phyloP scores from a whole-genome alignment of 2,113 vertebrate species.

The Nibea coibor region DNA sequence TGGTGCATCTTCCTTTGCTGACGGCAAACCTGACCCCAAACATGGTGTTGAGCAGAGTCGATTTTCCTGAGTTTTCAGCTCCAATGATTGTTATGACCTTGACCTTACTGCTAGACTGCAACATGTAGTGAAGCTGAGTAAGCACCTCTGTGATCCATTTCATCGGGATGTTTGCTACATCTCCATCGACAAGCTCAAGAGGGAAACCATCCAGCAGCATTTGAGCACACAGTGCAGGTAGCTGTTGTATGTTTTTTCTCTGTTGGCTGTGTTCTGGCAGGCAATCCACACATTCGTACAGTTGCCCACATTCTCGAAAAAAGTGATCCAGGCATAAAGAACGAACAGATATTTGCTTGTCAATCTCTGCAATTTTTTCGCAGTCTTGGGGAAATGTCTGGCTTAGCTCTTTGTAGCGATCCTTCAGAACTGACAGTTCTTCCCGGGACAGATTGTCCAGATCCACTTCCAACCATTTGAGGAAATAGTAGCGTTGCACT shows the following conservation, averaged over 20 bases:
- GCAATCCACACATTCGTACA: conserved; percentile 79
- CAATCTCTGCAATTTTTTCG: conserved; percentile 64
- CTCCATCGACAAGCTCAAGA: conserved; percentile 86
- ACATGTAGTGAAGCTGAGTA: conserved; percentile 61
- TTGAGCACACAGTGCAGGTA: conserved; percentile 74
- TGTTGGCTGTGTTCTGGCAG: conserved; percentile 20
- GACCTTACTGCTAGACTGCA: conserved; percentile 72
- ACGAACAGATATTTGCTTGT: conserved; percentile 73
- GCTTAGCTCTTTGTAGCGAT: conserved; percentile 61
- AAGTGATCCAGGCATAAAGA: conserved; percentile 85
- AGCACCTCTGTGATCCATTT: conserved; percentile 85
- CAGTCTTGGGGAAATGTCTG: conserved; percentile 50
- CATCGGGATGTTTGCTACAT: conserved; percentile 82
- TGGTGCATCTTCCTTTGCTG: conserved; percentile 81
- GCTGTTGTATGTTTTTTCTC: conserved; percentile 51
- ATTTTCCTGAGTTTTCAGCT: conserved; percentile 87
- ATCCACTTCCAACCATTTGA: conserved; percentile 79
- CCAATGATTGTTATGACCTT: conserved; percentile 83
- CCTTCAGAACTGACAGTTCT: conserved; percentile 49
- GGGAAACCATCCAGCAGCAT: conserved; percentile 84
- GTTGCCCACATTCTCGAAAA: conserved; percentile 85
- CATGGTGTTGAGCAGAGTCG: conserved; percentile 89
- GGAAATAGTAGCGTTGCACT: conserved; percentile 66
- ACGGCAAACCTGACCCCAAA: conserved; percentile 88
- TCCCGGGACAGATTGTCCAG: conserved; percentile 60